Evolutionary conservation across 2,113 vertebrate species (phyloP), one percentile per base, ranked within the genome.

Genomic region (Megalops atlanticus): DNA sequence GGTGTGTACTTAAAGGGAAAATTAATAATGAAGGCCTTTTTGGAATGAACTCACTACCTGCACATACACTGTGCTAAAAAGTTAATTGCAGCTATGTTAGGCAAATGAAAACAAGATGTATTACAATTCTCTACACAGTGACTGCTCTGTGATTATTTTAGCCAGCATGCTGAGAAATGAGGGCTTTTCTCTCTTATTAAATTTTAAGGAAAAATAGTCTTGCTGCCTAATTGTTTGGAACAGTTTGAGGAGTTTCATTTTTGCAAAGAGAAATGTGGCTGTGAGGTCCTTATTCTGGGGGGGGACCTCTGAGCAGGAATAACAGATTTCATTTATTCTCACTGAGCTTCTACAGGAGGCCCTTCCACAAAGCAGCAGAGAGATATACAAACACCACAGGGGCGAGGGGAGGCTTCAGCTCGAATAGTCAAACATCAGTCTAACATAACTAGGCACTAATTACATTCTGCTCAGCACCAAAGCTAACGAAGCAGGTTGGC

Each of bases 341-440:
- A 70, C 27, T 70, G 3, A 36, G 8, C 16, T 36, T 71, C 27
- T 2, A 38, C 35, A 71, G 69, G 6, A 71, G 69, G 69, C 18
- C 36, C 33, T 71, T 71, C 69, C 18, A 27, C 69, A 71, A 71
- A 24, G 14, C 16, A 6, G 5, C 24, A 71, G 33, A 70, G 6
- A 3, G 15, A 35, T 24, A 38, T 12, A n/a, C 36, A 31, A 71
- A 71, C 21, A 58, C 16, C 21, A 6, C 69, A 18, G 45, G 31
- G 54, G 15, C 24, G 54, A 24, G 47, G 35, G 15, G 27, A 10
- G 24, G 86, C 86, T 88, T 90, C 83, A 90, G 88, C 83, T 49
- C 87, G 84, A 92, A 92, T 92, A 82, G 88, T 88, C 68, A 24
- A 45, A 39, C 21, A 24, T 79, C 70, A 40, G 35, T 31, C 35